Conservation (phyloP, 2,888 invertebrate species). For the Lasioglossum figueresi region DNA sequence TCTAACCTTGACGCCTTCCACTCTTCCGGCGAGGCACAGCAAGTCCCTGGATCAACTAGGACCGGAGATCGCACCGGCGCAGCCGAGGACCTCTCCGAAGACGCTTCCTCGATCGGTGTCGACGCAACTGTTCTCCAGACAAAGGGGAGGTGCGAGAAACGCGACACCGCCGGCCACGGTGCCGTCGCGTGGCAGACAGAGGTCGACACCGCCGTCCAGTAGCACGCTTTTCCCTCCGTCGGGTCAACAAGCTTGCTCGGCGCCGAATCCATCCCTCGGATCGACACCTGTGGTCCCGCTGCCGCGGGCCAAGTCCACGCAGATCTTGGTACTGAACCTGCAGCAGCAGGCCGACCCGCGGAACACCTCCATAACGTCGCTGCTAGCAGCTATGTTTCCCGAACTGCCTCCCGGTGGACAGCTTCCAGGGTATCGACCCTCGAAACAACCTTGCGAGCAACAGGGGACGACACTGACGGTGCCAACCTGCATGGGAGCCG, state of each 20-base stretch:
- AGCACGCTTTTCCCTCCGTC: slow-evolving; percentile 77
- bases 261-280: slow-evolving; percentile 82
- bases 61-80: slow-evolving; percentile 81
- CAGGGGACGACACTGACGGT: slow-evolving; percentile 64
- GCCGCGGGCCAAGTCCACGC: slow-evolving; percentile 83
- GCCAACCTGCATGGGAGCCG: slow-evolving; percentile 74
- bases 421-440: slow-evolving; percentile 78
- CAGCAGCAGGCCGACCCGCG: slow-evolving; percentile 70
- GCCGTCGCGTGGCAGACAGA: slow-evolving; percentile 76
- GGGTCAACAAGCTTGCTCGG: slow-evolving; percentile 81
- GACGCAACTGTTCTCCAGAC: slow-evolving; percentile 83
- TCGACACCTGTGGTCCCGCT: slow-evolving; percentile 80
- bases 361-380: slow-evolving; percentile 79
- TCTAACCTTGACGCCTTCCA: slow-evolving; percentile 87
- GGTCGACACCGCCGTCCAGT: slow-evolving; percentile 75
- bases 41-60: slow-evolving; percentile 92
- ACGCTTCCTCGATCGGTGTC: slow-evolving; percentile 83
- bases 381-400: slow-evolving; percentile 82
- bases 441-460: slow-evolving; percentile 69
- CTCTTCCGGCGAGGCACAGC: slow-evolving; percentile 90
- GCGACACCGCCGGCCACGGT: slow-evolving; percentile 78
- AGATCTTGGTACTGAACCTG: slow-evolving; percentile 78
- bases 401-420: slow-evolving; percentile 77
- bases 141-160: slow-evolving; percentile 65
- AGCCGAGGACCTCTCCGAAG: slow-evolving; percentile 79